Conservation (phyloP, 2,113 vertebrate species). For the Zapus hudsonius region DNA sequence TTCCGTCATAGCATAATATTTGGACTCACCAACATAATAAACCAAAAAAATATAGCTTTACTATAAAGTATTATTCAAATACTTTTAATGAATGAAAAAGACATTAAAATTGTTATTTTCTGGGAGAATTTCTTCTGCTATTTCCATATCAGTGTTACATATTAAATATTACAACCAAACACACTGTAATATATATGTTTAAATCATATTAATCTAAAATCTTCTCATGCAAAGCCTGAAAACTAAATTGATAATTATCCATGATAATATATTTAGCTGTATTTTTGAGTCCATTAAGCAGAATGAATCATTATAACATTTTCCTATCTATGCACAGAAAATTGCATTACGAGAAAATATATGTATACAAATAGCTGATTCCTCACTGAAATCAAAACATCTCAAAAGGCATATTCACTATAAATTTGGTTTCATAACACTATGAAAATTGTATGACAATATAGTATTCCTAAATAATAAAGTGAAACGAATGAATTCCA, state of each 20-base stretch:
- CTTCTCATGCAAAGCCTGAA: neutral
- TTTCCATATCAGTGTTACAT: neutral
- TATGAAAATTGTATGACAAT: neutral
- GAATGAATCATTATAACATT: conserved; percentile 36
- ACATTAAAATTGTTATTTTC: neutral
- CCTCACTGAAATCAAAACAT: conserved; percentile 22
- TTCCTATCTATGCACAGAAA: conserved; percentile 32
- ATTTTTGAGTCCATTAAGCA: conserved; percentile 41
- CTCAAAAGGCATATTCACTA: conserved; percentile 7
- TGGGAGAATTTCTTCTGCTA: neutral
- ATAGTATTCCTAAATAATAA: neutral
- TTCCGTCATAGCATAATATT: neutral
- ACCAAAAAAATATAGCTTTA: neutral
- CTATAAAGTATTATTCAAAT: neutral
- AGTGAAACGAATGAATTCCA: neutral
- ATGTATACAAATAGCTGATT: conserved; percentile 7
- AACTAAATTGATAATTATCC: conserved; percentile 11
- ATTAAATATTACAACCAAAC: conserved; percentile 9
- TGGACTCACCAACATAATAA: neutral
- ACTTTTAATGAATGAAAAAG: neutral
- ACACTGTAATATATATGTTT: neutral
- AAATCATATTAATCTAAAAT: conserved; percentile 32
- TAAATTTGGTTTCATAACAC: neutral
- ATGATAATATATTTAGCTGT: conserved; percentile 19
- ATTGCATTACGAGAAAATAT: neutral